phyloP scores from a whole-genome alignment of 2,888 invertebrate genomes.

The Rhaphigaster nebulosa region DNA sequence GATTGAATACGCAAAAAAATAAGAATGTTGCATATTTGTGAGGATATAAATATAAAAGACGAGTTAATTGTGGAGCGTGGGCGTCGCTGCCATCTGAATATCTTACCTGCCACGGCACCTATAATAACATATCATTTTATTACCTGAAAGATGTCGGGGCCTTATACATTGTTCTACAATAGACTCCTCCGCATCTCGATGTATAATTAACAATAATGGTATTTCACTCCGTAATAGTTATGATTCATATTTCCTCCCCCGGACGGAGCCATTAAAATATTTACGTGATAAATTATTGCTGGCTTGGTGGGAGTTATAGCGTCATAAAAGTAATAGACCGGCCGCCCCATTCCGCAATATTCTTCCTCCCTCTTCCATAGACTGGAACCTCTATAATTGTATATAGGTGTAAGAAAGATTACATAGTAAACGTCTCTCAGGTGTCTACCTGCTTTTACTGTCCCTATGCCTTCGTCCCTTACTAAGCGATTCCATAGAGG shows the following conservation, averaged over 20 bases:
- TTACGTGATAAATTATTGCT: conserved; percentile 58
- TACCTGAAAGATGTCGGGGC: conserved; percentile 4
- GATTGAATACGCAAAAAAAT: conserved; percentile 27
- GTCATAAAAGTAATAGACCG: conserved; percentile 57
- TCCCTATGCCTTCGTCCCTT: conserved; percentile 25
- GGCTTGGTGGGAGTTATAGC: conserved; percentile 51
- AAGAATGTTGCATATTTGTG: background rate
- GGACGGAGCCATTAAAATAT: conserved; percentile 53
- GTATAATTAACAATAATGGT: conserved; percentile 52
- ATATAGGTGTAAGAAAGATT: conserved; percentile 58
- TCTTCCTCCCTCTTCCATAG: background rate
- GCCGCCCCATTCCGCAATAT: conserved; percentile 31
- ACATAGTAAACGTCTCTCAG: conserved; percentile 55
- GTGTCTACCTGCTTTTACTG: conserved; percentile 51
- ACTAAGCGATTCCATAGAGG: conserved; percentile 41
- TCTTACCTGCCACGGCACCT: conserved; percentile 41
- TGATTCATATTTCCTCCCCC: conserved; percentile 57
- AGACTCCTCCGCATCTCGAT: conserved; percentile 28
- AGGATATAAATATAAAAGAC: conserved; percentile 31
- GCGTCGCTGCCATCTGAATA: conserved; percentile 41
- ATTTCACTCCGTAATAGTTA: conserved; percentile 53
- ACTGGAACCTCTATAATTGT: conserved; percentile 51
- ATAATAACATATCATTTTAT: conserved; percentile 60
- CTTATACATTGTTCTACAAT: conserved; percentile 41
- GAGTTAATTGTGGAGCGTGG: conserved; percentile 41